A percentile compares a stretch with the other conserved stretches of the same genome.
phyloP scores from a whole-genome alignment of 2,113 vertebrate genomes.

The Diglossa brunneiventris region DNA sequence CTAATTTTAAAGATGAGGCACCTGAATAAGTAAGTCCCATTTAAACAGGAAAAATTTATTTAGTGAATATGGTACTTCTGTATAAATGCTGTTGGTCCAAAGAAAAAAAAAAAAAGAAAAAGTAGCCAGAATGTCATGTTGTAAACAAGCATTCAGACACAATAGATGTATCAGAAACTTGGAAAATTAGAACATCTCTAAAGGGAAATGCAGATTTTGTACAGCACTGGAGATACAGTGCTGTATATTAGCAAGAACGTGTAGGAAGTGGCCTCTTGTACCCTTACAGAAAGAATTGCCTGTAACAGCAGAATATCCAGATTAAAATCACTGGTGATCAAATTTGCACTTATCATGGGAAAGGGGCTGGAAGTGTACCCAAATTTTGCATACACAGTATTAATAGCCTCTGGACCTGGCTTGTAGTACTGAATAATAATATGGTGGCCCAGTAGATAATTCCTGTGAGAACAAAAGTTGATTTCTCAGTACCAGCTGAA shows the following conservation, averaged over 20 bases:
- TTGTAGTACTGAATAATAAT: not conserved
- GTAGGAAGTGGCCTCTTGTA: not conserved
- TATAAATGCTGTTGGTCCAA: not conserved
- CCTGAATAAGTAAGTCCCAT: not conserved
- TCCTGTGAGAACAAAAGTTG: not conserved
- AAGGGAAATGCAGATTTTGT: not conserved
- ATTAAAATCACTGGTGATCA: not conserved
- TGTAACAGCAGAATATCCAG: not conserved
- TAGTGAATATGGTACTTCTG: not conserved
- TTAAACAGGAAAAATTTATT: not conserved
- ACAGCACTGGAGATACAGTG: not conserved
- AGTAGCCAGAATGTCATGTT: not conserved
- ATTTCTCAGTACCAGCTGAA: not conserved
- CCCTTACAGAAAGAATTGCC: not conserved
- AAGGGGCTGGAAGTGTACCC: not conserved
- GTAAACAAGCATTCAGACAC: not conserved
- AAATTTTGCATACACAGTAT: not conserved
- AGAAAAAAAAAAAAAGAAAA: not conserved
- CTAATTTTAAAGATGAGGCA: not conserved
- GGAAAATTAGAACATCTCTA: not conserved
- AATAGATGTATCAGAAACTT: not conserved
- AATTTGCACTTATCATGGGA: not conserved
- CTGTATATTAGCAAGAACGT: fast-evolving
- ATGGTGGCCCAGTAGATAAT: not conserved
- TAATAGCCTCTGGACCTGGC: not conserved